Percentiles rank a stretch among this genome's conserved stretches.
Conservation (phyloP, 2,113 vertebrate genomes). For the Stigmatopora nigra region DNA sequence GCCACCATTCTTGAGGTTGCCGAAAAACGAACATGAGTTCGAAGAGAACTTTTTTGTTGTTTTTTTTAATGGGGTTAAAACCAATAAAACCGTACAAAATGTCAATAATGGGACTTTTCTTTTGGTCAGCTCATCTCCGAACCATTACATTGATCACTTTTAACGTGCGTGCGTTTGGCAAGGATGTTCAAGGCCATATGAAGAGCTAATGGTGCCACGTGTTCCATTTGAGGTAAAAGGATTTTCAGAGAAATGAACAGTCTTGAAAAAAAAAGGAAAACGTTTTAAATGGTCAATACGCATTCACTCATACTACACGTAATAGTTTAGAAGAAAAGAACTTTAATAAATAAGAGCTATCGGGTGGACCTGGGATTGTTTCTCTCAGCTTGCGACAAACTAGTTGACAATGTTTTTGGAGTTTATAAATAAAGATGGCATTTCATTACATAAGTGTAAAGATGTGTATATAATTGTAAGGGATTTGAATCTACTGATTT, state of each 20-base stretch:
- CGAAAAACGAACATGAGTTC: conserved; percentile 35
- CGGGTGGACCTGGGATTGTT: neutral
- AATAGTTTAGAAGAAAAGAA: neutral
- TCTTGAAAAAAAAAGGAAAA: neutral
- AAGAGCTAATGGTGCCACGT: neutral
- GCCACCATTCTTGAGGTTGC: conserved; percentile 40
- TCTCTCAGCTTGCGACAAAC: neutral
- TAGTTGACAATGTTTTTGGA: neutral
- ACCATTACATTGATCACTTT: conserved; percentile 14
- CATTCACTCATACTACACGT: neutral
- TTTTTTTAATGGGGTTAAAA: neutral
- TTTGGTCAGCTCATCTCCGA: conserved; percentile 1
- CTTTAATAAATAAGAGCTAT: neutral
- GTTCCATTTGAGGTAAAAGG: conserved; percentile 16
- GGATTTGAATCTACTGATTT: too few relatives aligned
- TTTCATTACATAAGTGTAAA: neutral
- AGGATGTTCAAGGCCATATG: neutral
- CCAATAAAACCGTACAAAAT: neutral
- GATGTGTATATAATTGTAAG: too few relatives aligned
- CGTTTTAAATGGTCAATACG: neutral
- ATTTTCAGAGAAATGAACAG: neutral
- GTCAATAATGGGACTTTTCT: conserved; percentile 11
- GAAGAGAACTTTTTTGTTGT: neutral
- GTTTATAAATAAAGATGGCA: neutral
- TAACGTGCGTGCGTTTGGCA: neutral